Evolutionary conservation across 2,797 vertebrate species (phyloP), one percentile per base, ranked within the genome.

Genomic region (Varecia variegata): DNA sequence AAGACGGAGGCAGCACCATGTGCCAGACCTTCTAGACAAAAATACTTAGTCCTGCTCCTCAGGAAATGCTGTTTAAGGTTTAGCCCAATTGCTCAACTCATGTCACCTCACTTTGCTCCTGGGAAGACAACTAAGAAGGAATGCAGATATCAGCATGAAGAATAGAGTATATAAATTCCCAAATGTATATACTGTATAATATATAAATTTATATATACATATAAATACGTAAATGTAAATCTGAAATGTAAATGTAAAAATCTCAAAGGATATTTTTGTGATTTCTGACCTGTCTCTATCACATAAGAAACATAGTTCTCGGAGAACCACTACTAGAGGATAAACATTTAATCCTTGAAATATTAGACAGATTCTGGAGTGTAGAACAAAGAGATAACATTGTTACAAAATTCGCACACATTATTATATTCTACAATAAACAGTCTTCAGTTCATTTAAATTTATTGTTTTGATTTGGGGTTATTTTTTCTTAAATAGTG

Each of bases 391-490:
- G 52, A 50, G 30, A 86, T 62, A 32, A 25, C n/a, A n/a, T 38
- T 86, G 58, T 80, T 38, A 87, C 8, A 50, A 77, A 76, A 50
- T n/a, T 45, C 32, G 45, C 43, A 83, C 38, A 77, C 43, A 35
- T 76, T 50, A 56, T 73, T 56, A 38, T 54, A 73, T 70, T 38
- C 50, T 35, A 15, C 20, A 23, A 3, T 50, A 84, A 71, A 62
- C 20, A 76, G 12, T 70, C 15, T 89, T 85, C 30, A 40, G 76
- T 58, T 85, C 7, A 79, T 76, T 95, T 65, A n/a, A 30, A 62
- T 88, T 83, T 65, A 32, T 67, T 52, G 21, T 54, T 95, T 96
- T 90, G 14, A 94, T 76, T 68, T 87, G 35, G 83, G 27, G 10
- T 52, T 13, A 32, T 73, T 89, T 96, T 73, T 40, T 95, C 52